Conservation (phyloP, 2,113 vertebrate genomes). For the Onychorhynchus coronatus region DNA sequence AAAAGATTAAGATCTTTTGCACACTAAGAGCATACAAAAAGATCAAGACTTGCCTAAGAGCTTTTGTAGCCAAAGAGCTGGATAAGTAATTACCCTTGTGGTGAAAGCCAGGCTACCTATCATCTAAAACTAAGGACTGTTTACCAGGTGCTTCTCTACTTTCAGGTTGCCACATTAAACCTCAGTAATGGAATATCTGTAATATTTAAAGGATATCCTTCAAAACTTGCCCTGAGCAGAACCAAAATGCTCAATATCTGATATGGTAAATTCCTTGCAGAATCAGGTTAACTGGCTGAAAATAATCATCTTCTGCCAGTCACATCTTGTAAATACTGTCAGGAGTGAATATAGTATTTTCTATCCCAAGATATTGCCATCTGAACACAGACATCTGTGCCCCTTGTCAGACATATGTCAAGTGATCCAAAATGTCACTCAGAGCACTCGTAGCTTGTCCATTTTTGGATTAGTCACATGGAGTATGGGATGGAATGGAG, state of each 20-base stretch:
- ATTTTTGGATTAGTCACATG: background rate
- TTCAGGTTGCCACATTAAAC: background rate
- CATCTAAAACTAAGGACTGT: background rate
- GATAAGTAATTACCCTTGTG: background rate
- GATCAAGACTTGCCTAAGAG: background rate
- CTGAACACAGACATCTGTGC: background rate
- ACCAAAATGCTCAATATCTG: background rate
- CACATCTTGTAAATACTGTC: background rate
- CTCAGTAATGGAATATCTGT: background rate
- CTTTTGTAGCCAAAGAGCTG: background rate
- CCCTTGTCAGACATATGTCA: background rate
- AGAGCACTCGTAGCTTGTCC: background rate
- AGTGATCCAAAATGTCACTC: background rate
- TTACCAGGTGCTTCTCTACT: background rate
- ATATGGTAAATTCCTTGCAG: background rate
- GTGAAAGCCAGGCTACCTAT: background rate
- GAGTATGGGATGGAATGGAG: background rate
- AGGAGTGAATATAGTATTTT: background rate
- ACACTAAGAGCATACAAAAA: background rate
- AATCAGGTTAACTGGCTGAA: background rate
- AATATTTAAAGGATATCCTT: background rate
- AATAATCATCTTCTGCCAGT: background rate
- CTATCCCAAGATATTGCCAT: background rate
- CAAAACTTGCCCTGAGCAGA: background rate
- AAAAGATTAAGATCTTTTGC: background rate